These are phyloP conservation scores for Prionailurus viverrinus DNA, from an alignment of 2,113 vertebrate species.

Conservation along the genomic window DNA sequence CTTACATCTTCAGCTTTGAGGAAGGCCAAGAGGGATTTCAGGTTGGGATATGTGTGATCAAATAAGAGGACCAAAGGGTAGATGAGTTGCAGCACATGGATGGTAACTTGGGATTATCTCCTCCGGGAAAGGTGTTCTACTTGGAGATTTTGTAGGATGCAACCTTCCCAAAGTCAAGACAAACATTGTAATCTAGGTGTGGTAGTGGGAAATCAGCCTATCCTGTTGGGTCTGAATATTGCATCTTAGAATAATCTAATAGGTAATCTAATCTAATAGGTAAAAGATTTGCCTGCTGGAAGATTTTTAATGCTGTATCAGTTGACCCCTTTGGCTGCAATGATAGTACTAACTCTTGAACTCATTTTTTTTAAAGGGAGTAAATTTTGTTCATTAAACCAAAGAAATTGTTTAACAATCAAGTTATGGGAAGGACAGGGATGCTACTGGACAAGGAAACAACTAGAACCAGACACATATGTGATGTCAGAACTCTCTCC, in stretches of 20 bases:
- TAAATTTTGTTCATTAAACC: conserved; percentile 50
- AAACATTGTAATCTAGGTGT: not conserved
- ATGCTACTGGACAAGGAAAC: not conserved
- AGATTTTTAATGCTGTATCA: not conserved
- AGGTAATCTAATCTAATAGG: not conserved
- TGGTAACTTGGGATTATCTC: not conserved
- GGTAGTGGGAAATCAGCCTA: not conserved
- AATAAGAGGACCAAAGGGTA: not conserved
- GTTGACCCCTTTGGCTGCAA: not conserved
- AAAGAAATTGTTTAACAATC: not conserved
- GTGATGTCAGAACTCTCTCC: not conserved
- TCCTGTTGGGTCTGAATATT: not conserved
- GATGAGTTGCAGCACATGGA: not conserved
- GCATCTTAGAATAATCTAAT: not conserved
- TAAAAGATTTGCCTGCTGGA: not conserved
- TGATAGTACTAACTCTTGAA: not conserved
- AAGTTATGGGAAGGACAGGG: not conserved
- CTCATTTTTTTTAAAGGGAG: not conserved
- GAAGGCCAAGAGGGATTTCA: not conserved
- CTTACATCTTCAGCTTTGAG: not conserved
- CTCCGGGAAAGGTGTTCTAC: not conserved
- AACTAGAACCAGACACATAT: not conserved
- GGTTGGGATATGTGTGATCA: not conserved
- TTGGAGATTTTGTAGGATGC: not conserved
- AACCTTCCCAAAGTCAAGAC: not conserved